phyloP scores from a whole-genome alignment of 2,888 invertebrate species.

The Pseudeuparius sepicola region DNA sequence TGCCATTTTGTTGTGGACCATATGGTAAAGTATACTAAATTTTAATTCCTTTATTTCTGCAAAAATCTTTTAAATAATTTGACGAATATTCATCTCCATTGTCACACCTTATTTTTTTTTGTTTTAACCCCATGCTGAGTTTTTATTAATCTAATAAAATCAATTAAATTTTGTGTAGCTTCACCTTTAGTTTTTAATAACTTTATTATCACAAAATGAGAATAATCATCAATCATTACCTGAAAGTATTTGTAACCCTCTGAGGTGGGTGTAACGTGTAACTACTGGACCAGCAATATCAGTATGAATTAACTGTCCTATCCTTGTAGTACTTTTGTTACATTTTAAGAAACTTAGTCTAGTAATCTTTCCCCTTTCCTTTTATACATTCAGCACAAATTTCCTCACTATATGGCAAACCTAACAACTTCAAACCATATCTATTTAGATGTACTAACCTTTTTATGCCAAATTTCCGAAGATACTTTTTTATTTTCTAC shows the following conservation, averaged over 20 bases:
- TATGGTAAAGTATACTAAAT: slow-evolving; percentile 21
- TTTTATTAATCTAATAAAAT: slow-evolving; percentile 16
- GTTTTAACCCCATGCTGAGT: slow-evolving; percentile 13
- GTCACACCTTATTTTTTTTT: slow-evolving; percentile 13
- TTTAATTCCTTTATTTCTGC: slow-evolving; percentile 14
- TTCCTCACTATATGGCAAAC: slow-evolving; percentile 9
- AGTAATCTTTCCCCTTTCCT: slow-evolving; percentile 10
- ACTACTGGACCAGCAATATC: slow-evolving; percentile 3
- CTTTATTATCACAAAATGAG: slow-evolving; percentile 15
- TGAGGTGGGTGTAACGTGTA: background rate
- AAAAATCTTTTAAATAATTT: slow-evolving; percentile 17
- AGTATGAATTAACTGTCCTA: slow-evolving; percentile 5
- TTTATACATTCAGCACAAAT: slow-evolving; percentile 7
- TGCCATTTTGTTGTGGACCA: slow-evolving; percentile 23
- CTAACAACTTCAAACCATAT: slow-evolving; percentile 7
- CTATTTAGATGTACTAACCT: slow-evolving; percentile 12
- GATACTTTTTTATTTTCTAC: slow-evolving; percentile 5
- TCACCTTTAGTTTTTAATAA: slow-evolving; percentile 16
- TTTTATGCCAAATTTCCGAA: slow-evolving; percentile 8
- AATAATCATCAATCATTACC: slow-evolving; percentile 14
- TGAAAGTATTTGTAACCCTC: slow-evolving; percentile 15
- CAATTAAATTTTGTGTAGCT: slow-evolving; percentile 14
- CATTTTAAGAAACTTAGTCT: slow-evolving; percentile 1
- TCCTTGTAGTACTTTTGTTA: slow-evolving; percentile 4
- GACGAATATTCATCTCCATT: slow-evolving; percentile 16